These are phyloP conservation scores for Scleropages formosus DNA, from an alignment of 2,797 vertebrate genomes.

Conservation along the genomic window DNA sequence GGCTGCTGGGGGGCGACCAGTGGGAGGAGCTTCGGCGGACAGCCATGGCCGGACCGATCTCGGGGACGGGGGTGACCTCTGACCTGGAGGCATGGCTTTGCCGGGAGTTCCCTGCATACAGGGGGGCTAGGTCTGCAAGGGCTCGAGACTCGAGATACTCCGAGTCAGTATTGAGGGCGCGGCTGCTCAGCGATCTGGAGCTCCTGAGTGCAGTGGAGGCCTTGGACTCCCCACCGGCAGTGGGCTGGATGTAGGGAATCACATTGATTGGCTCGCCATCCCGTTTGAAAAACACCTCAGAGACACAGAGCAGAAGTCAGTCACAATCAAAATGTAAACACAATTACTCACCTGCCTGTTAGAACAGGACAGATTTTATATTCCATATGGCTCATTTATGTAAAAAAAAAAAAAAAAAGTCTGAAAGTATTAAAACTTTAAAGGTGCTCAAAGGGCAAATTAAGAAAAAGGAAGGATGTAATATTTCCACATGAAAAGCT, in stretches of 20 bases:
- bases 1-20: conserved; percentile 85
- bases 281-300: conserved; percentile 90
- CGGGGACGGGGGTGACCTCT: conserved; percentile 62
- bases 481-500: too few species aligned
- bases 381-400: too few species aligned
- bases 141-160: conserved; percentile 78
- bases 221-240: conserved; percentile 46
- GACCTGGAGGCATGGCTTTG: conserved; percentile 52
- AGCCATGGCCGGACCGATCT: conserved; percentile 82
- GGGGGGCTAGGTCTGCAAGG: conserved; percentile 57
- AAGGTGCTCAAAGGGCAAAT: too few species aligned
- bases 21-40: conserved; percentile 89
- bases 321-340: too few species aligned
- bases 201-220: conserved; percentile 52
- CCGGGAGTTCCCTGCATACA: conserved; percentile 56
- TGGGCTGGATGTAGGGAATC: conserved; percentile 64
- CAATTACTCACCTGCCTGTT: too few species aligned
- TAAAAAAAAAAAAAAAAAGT: too few species aligned
- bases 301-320: neutral
- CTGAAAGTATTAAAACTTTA: too few species aligned
- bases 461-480: too few species aligned
- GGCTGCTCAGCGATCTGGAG: conserved; percentile 67
- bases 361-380: too few species aligned
- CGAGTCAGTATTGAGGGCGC: conserved; percentile 80
- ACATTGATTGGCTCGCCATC: conserved; percentile 85